Evolutionary conservation across 2,888 invertebrate genomes (phyloP).

Genomic region (Metacarcinus magister): DNA sequence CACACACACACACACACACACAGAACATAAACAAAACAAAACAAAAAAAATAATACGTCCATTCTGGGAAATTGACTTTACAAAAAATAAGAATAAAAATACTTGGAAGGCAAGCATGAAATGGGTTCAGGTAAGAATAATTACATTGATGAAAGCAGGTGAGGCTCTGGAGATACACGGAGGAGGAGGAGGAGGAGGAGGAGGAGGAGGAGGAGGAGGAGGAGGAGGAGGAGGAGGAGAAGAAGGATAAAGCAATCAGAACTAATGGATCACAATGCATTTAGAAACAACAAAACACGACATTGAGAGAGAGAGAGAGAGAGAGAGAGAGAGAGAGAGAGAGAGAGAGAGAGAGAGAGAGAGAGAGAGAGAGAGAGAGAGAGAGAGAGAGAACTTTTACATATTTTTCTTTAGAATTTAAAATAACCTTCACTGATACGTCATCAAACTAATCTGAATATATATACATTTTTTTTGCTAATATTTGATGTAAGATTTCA

Average conservation of each 20-base stretch:
- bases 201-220: neutral
- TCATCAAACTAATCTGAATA: no score
- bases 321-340: conserved; percentile 26
- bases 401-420: no score
- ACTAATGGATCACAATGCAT: conserved; percentile 11
- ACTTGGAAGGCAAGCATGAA: neutral
- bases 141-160: neutral
- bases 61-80: neutral
- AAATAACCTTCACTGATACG: no score
- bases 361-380: conserved; percentile 7
- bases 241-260: neutral
- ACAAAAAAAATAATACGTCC: no score
- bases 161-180: neutral
- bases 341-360: conserved; percentile 26
- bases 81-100: neutral
- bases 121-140: neutral
- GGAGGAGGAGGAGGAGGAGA: neutral
- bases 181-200: neutral
- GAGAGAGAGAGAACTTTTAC: neutral
- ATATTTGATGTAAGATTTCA: no score
- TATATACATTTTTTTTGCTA: no score
- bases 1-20: conserved; percentile 2
- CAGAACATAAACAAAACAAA: no score
- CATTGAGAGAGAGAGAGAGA: neutral
- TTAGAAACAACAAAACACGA: neutral